Conservation (phyloP, 2,888 invertebrate species). For the Dicycla oo region DNA sequence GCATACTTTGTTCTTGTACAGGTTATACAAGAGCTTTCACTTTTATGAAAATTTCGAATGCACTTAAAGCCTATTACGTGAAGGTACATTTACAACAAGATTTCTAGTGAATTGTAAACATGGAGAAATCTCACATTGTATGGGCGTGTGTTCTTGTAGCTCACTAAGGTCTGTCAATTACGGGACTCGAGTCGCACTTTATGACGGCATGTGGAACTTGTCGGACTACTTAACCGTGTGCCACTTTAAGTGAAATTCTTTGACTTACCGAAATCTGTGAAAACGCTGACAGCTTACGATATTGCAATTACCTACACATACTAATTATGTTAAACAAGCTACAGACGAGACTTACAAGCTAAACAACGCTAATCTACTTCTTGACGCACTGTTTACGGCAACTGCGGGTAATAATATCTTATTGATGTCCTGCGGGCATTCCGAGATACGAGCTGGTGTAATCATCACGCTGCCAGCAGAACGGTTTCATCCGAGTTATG, state of each 20-base stretch:
- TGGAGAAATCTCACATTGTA: slow-evolving; percentile 61
- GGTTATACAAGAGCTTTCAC: slow-evolving; percentile 65
- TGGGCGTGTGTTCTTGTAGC: slow-evolving; percentile 48
- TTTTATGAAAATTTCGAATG: slow-evolving; percentile 58
- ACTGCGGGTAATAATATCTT: slow-evolving; percentile 27
- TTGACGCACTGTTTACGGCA: slow-evolving; percentile 16
- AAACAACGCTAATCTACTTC: slow-evolving; percentile 4
- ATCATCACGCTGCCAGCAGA: slow-evolving; percentile 47
- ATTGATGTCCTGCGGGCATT: slow-evolving; percentile 46
- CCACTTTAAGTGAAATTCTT: slow-evolving; percentile 68
- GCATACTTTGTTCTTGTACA: slow-evolving; percentile 53
- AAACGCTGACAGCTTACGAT: slow-evolving; percentile 39
- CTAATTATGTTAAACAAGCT: neutral
- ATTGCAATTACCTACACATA: neutral
- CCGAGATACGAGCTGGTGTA: slow-evolving; percentile 34
- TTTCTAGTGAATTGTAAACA: slow-evolving; percentile 55
- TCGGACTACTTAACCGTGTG: slow-evolving; percentile 60
- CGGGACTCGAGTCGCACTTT: slow-evolving; percentile 63
- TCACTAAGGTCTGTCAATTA: slow-evolving; percentile 66
- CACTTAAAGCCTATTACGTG: slow-evolving; percentile 55
- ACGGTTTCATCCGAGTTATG: slow-evolving; percentile 54
- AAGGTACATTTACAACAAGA: slow-evolving; percentile 37
- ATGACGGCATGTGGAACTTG: slow-evolving; percentile 65
- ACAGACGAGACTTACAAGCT: neutral
- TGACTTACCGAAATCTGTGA: slow-evolving; percentile 65